These are phyloP conservation scores for Copsychus sechellarum DNA, from an alignment of 2,113 vertebrate species.

Conservation along the genomic window DNA sequence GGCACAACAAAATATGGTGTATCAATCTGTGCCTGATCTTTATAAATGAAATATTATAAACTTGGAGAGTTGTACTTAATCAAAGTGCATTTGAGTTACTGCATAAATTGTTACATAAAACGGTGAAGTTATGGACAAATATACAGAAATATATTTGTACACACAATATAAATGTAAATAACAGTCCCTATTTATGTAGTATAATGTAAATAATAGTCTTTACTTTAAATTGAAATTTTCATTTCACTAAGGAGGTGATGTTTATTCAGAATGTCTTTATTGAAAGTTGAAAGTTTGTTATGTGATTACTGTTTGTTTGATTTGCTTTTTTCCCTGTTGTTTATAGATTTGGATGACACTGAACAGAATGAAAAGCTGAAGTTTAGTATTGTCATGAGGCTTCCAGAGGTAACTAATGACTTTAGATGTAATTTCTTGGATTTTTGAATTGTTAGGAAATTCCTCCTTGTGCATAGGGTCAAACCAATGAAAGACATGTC, in stretches of 20 bases:
- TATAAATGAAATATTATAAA: not conserved
- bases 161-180: not conserved
- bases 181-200: not conserved
- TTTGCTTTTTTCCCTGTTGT: not conserved
- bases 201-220: not conserved
- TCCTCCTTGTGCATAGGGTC: not conserved
- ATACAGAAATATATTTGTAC: not conserved
- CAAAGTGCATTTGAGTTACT: not conserved
- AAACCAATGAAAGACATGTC: not conserved
- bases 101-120: not conserved
- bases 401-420: slow-evolving; percentile 83
- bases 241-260: not conserved
- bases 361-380: slow-evolving; percentile 87
- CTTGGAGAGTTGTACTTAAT: not conserved
- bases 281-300: not conserved
- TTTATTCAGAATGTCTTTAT: not conserved
- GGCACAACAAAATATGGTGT: no score
- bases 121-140: not conserved
- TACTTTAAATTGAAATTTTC: not conserved
- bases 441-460: not conserved
- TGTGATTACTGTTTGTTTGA: not conserved
- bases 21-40: not conserved
- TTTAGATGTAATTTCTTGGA: not conserved
- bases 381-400: slow-evolving; percentile 87
- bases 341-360: slow-evolving; percentile 87